These are phyloP conservation scores for Cairina moschata DNA, from an alignment of 2,113 vertebrate species.

Conservation along the genomic window DNA sequence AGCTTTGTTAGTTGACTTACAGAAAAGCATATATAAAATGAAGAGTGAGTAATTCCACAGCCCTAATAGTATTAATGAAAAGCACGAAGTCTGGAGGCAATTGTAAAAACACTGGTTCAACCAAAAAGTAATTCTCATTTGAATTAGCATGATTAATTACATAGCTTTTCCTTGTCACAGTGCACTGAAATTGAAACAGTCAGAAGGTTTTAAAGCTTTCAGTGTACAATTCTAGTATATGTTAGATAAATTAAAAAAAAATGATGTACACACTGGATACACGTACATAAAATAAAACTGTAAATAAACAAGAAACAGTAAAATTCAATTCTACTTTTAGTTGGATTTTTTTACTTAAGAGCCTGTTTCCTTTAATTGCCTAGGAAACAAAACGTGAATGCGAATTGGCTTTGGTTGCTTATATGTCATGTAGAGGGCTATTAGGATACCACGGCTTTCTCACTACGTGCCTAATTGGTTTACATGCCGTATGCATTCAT, in stretches of 20 bases:
- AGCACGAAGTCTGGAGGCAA: slow-evolving; percentile 58
- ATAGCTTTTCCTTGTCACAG: slow-evolving; percentile 43
- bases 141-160: slow-evolving; percentile 64
- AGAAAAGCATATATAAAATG: slow-evolving; percentile 68
- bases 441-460: not conserved
- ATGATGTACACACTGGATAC: not conserved
- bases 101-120: slow-evolving; percentile 42
- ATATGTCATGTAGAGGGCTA: not conserved
- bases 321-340: slow-evolving; percentile 18
- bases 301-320: slow-evolving; percentile 20
- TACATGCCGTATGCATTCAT: not conserved
- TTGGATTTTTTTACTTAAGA: not conserved
- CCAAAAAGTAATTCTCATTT: slow-evolving; percentile 64
- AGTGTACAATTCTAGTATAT: not conserved
- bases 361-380: not conserved
- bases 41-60: slow-evolving; percentile 60
- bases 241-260: not conserved
- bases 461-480: not conserved
- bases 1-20: slow-evolving; percentile 75
- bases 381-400: not conserved
- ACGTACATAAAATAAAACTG: slow-evolving; percentile 7
- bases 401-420: not conserved
- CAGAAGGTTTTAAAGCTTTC: not conserved
- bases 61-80: slow-evolving; percentile 67
- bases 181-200: not conserved